Base-by-base conservation (phyloP, 2,797 vertebrate species). In the Acipenser oxyrinchus region DNA sequence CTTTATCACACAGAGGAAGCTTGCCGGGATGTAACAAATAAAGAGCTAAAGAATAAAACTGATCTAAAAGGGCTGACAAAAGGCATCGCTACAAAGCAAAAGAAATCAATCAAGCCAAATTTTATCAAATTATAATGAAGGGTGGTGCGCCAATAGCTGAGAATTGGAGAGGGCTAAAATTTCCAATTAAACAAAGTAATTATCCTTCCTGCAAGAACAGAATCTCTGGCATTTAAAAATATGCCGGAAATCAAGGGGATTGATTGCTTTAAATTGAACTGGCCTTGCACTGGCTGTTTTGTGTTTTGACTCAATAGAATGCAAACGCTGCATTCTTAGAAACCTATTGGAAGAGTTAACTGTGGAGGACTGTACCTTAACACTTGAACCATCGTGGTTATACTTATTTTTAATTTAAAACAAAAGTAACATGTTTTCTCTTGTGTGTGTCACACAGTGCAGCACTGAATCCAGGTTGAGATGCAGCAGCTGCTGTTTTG, bases 191-290 rank as follows among this genome's bases (percentile, higher is more conserved):
- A 76, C 73, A 73, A 85, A 84, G 78, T 79, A 84, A 82, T 81
- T 75, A 83, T 84, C 76, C 71, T 82, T 79, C 86, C 74, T 79
- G 74, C 73, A 82, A 75, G 71, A 79, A 71, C 71, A 69, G 76
- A 73, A 78, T 85, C 76, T 75, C 73, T 84, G 80, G 83, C 83
- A 84, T 82, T 85, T 81, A 7, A 75, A 80, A 86, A 86, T 72
- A 81, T 68, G 81, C 66, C 82, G 76, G 79, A 83, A 87, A 86
- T 80, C 78, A 81, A 75, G 72, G 75, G 67, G 72, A 81, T 84
- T 82, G 83, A 83, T 58, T 58, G 55, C 83, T 80, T 85, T 78
- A 77, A 37, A 37, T 37, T 37, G 23, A 37, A 37, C 23, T 37
- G 23, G 23, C 23, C 2, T 37, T 37, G 23, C 23, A 37, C 23